phyloP scores from a whole-genome alignment of 1,140 invertebrate species.

The Drosophila obscura region DNA sequence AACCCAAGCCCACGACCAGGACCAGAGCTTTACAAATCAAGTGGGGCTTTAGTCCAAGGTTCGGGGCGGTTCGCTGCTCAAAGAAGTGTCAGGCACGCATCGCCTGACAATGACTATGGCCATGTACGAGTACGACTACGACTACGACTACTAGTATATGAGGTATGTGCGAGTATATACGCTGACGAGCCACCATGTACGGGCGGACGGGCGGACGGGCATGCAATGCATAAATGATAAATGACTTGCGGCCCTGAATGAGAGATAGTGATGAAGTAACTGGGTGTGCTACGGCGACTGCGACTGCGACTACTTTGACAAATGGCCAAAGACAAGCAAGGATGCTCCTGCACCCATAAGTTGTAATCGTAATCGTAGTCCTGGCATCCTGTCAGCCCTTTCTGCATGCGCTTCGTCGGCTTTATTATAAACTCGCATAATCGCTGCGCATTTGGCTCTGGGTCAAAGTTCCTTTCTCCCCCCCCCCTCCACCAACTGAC shows the following conservation, averaged over 20 bases:
- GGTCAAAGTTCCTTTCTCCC: conserved; percentile 22
- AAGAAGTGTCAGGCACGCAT: conserved; percentile 67
- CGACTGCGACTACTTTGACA: conserved; percentile 62
- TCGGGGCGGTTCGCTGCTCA: conserved; percentile 54
- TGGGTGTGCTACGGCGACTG: conserved; percentile 34
- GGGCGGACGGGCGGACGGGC: too few species aligned
- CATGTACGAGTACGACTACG: neutral
- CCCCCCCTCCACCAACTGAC: neutral
- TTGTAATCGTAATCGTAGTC: conserved; percentile 23
- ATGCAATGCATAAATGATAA: conserved; percentile 78
- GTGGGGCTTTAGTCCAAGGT: conserved; percentile 55
- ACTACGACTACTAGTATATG: neutral
- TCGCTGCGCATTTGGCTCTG: conserved; percentile 63
- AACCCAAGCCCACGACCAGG: too few species aligned
- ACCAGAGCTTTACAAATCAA: conserved; percentile 73
- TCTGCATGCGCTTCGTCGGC: conserved; percentile 53
- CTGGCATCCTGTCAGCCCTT: conserved; percentile 14
- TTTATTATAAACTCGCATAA: conserved; percentile 81
- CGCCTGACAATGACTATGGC: conserved; percentile 46
- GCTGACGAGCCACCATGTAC: neutral
- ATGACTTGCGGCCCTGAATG: conserved; percentile 66
- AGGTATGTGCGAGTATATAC: conserved; percentile 10
- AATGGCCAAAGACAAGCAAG: conserved; percentile 53
- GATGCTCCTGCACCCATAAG: conserved; percentile 44
- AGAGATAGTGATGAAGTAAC: conserved; percentile 76